Evolutionary conservation across 92 coral and sea anemone genomes (phyloP).

Genomic region (Porites divaricata): DNA sequence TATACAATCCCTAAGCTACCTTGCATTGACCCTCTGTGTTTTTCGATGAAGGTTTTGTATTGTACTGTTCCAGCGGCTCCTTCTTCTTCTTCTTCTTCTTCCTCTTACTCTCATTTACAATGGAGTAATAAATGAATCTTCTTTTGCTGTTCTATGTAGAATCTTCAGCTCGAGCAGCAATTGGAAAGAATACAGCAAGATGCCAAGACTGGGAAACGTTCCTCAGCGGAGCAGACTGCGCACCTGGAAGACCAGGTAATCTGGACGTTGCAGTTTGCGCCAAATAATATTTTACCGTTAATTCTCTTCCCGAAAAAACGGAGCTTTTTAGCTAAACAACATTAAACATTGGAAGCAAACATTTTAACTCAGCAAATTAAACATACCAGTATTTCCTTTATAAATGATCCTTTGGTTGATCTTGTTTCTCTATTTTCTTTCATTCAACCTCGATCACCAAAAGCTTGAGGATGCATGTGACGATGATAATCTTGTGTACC

Average conservation of each 20-base stretch:
- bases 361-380: too few relatives aligned
- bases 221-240: conserved; percentile 76
- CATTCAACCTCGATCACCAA: neutral
- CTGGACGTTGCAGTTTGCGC: neutral
- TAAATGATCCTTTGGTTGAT: too few relatives aligned
- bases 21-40: too few relatives aligned
- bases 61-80: too few relatives aligned
- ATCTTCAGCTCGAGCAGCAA: conserved; percentile 84
- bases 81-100: too few relatives aligned
- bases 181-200: conserved; percentile 71
- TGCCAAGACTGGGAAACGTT: conserved; percentile 71
- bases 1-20: too few relatives aligned
- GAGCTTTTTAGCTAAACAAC: too few relatives aligned
- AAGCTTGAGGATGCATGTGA: neutral
- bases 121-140: neutral
- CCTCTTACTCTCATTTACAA: too few relatives aligned
- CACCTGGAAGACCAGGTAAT: conserved; percentile 79
- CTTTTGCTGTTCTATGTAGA: conserved; percentile 44
- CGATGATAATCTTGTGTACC: neutral
- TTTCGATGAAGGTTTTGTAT: too few relatives aligned
- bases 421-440: neutral
- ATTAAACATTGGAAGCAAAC: too few relatives aligned
- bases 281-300: neutral
- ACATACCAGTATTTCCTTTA: too few relatives aligned
- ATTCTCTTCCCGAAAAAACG: too few relatives aligned